A percentile compares a stretch with the other conserved stretches of the same genome.
Evolutionary conservation across 2,797 vertebrate species (phyloP).

Genomic region (Poeciliopsis infans): DNA sequence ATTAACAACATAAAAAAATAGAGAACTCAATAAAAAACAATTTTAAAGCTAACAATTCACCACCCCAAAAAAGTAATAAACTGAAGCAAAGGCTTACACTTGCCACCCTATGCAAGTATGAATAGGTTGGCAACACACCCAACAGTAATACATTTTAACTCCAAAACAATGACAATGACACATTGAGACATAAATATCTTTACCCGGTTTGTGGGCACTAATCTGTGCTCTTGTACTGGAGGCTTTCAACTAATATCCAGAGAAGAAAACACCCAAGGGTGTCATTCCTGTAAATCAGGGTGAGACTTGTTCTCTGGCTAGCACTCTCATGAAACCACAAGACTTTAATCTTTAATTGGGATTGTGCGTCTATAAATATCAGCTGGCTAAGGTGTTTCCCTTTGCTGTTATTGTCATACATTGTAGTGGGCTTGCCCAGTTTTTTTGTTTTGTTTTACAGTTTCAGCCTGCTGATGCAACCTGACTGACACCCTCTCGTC

Average conservation of each 20-base stretch:
- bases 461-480: slow-evolving; percentile 61
- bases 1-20: too few relatives aligned
- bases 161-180: slow-evolving; percentile 25
- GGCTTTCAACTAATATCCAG: slow-evolving; percentile 49
- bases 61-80: too few relatives aligned
- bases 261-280: slow-evolving; percentile 61
- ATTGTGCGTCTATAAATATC: slow-evolving; percentile 2
- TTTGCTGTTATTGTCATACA: slow-evolving; percentile 23
- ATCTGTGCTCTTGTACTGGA: slow-evolving; percentile 8
- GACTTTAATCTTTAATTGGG: slow-evolving; percentile 39
- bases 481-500: slow-evolving; percentile 41
- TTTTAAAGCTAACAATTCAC: too few relatives aligned
- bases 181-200: slow-evolving; percentile 22
- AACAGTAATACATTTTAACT: slow-evolving; percentile 14
- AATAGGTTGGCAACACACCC: slow-evolving; percentile 1
- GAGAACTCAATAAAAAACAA: too few relatives aligned
- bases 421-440: slow-evolving; percentile 1
- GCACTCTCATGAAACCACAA: slow-evolving; percentile 30
- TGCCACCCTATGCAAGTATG: not conserved
- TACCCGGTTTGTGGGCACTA: not conserved
- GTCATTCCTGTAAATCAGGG: slow-evolving; percentile 60
- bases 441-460: slow-evolving; percentile 29
- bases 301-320: slow-evolving; percentile 41
- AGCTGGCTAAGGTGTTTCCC: slow-evolving; percentile 44
- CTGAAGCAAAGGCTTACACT: too few relatives aligned